These are phyloP conservation scores for Hippolais icterina DNA, from an alignment of 2,113 vertebrate species.

Conservation along the genomic window DNA sequence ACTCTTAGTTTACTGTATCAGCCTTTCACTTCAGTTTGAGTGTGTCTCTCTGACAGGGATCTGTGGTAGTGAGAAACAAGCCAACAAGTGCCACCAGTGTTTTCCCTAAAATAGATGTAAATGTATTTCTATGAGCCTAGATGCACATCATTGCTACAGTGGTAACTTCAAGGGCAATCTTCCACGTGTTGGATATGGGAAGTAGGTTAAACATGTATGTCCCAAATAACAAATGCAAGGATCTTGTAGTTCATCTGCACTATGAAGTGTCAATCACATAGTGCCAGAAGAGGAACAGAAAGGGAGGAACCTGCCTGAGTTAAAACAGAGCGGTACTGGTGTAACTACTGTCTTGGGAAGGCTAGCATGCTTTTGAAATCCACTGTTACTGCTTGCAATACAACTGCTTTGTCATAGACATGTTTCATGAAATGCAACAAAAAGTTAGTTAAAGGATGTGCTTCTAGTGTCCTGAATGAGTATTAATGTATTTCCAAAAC, in stretches of 20 bases:
- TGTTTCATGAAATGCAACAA: background rate
- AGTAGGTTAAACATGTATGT: background rate
- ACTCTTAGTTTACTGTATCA: background rate
- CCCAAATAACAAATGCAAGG: background rate
- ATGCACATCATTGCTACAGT: background rate
- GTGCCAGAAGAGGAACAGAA: background rate
- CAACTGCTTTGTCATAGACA: background rate
- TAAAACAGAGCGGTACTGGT: background rate
- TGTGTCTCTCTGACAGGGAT: background rate
- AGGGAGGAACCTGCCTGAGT: background rate
- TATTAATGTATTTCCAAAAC: background rate
- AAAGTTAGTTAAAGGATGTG: background rate
- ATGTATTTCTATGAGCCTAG: background rate
- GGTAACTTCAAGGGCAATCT: background rate
- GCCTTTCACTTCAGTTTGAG: background rate
- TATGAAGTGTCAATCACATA: rapidly evolving
- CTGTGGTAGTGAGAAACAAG: background rate
- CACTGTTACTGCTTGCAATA: background rate
- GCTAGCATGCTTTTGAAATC: background rate
- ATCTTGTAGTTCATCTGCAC: background rate
- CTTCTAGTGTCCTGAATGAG: background rate
- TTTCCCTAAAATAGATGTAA: background rate
- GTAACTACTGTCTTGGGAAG: background rate
- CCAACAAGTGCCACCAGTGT: background rate
- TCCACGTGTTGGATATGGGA: background rate